Evolutionary conservation across 1,140 invertebrate species (phyloP).

Genomic region (Brachionus plicatilis): DNA sequence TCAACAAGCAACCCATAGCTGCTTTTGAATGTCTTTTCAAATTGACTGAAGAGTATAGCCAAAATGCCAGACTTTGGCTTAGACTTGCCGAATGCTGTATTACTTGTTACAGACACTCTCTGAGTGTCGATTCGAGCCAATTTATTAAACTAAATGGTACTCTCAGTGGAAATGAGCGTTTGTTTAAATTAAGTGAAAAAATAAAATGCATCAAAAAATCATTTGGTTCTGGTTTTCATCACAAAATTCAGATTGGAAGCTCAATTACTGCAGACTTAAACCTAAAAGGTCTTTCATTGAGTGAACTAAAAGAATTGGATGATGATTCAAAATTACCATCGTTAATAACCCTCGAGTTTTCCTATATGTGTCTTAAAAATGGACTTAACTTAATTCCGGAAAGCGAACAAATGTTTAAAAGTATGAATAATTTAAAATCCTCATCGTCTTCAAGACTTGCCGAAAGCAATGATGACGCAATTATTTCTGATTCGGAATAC

Average conservation of each 20-base stretch:
- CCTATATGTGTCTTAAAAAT: conserved; percentile 76
- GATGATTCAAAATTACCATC: conserved; percentile 60
- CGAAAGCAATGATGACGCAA: neutral
- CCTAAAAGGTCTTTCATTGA: neutral
- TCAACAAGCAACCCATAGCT: conserved; percentile 69
- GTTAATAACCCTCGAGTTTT: conserved; percentile 82
- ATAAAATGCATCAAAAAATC: conserved; percentile 63
- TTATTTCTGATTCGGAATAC: neutral
- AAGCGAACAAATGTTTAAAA: neutral
- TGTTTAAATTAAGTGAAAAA: conserved; percentile 55
- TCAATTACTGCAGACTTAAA: conserved; percentile 44
- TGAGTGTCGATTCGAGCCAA: neutral
- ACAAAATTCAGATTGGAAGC: conserved; percentile 62
- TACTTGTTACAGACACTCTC: conserved; percentile 48
- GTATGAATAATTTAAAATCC: neutral
- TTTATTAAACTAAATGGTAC: conserved; percentile 5
- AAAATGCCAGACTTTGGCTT: conserved; percentile 82
- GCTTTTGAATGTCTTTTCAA: conserved; percentile 88
- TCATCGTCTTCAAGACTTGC: neutral
- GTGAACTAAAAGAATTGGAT: conserved; percentile 15
- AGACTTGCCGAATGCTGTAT: conserved; percentile 77
- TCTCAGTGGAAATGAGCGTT: conserved; percentile 12
- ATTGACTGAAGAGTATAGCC: conserved; percentile 74
- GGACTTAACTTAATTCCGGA: conserved; percentile 59
- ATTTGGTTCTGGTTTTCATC: conserved; percentile 61